Base-by-base conservation (phyloP, 2,797 vertebrate genomes). In the Pipistrellus pygmaeus region DNA sequence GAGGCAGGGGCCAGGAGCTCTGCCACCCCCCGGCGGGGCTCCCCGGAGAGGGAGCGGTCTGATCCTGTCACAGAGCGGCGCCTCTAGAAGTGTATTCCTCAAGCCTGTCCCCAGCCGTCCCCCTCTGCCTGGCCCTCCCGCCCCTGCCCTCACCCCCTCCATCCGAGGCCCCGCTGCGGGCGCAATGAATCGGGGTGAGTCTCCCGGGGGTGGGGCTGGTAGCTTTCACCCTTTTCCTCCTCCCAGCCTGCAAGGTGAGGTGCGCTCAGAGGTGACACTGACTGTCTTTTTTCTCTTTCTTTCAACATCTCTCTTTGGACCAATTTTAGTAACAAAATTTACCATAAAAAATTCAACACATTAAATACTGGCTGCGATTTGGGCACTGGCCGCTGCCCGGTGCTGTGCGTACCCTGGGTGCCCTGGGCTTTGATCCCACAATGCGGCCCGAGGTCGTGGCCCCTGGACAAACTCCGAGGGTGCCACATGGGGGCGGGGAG, bases 241-340 rank as follows among this genome's bases (percentile, higher is more conserved):
- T 3, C 9, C 15, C 17, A 85, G 30, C 44, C 38, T 76, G 8
- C 18, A 4, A 25, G 57, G 75, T 77, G 64, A 78, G 85, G 69
- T 38, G 15, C 80, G 53, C n/a, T 41, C 72, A 23, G 27, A 38
- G 55, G 66, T 3, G 6, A 17, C 30, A 21, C 38, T 51, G 90
- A 38, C 68, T 62, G 2, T 8, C 18, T 44, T 48, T 71, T 35
- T 92, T 85, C 69, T 57, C 18, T 69, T 72, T 66, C 48, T 90
- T 91, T 89, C 77, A 90, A 9, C 62, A 0, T 91, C 80, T 91
- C 46, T 90, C 57, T 44, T 64, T 85, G 90, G 83, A 41, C 41
- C 46, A 14, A 13, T 92, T 85, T 88, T 13, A 30, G 20, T 51
- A 57, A 77, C 82, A 90, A 91, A 96, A 94, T 82, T 66, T 73